phyloP scores from a whole-genome alignment of 2,888 invertebrate genomes.

The Allolobophora icterica region DNA sequence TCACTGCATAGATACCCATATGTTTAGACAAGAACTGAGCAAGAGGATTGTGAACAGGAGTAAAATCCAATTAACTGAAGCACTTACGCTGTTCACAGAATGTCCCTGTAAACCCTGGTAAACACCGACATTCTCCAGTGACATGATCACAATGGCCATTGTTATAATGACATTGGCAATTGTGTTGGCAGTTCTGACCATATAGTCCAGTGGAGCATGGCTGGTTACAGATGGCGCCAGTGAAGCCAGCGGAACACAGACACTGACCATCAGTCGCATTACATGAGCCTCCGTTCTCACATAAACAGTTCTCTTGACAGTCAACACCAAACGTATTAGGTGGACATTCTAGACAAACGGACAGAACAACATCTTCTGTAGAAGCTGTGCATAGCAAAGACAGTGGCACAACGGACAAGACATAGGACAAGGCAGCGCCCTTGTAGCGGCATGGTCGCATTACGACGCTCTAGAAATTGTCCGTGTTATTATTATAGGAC shows the following conservation, averaged over 20 bases:
- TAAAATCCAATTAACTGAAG: not conserved
- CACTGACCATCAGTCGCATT: not conserved
- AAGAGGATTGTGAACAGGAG: too few relatives aligned
- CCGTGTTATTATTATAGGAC: too few relatives aligned
- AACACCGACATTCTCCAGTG: slow-evolving; percentile 50
- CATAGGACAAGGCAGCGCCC: too few relatives aligned
- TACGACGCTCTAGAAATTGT: too few relatives aligned
- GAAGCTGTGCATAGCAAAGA: not conserved
- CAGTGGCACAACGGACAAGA: not conserved
- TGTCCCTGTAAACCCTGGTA: slow-evolving; percentile 55
- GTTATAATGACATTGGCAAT: slow-evolving; percentile 67
- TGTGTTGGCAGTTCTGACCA: slow-evolving; percentile 65
- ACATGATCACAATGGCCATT: slow-evolving; percentile 65
- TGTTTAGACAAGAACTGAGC: too few relatives aligned
- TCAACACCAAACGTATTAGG: slow-evolving; percentile 71
- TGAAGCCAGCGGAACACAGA: slow-evolving; percentile 62
- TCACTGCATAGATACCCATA: too few relatives aligned
- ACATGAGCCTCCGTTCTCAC: slow-evolving; percentile 25
- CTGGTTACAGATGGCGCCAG: slow-evolving; percentile 61
- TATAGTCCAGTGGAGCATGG: slow-evolving; percentile 65
- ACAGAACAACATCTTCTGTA: not conserved
- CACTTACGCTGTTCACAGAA: slow-evolving; percentile 51
- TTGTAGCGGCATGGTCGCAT: too few relatives aligned
- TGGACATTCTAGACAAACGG: slow-evolving; percentile 68
- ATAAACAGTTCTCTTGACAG: slow-evolving; percentile 65